Base-by-base conservation (phyloP, 1,140 invertebrate genomes). In the Anthonomus grandis region DNA sequence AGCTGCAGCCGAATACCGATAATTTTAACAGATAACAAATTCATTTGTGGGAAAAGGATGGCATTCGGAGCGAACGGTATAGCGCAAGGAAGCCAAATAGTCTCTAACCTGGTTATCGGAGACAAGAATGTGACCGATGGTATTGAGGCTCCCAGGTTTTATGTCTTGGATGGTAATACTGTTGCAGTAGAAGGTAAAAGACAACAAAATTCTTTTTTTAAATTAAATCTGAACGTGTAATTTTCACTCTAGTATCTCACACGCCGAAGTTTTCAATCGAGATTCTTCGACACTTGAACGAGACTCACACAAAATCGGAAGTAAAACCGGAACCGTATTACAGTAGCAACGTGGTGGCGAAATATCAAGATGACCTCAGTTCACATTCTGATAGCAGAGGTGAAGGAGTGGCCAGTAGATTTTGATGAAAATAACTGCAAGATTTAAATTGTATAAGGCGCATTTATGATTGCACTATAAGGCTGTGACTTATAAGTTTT, bases 341-440 rank as follows among this genome's bases (percentile, higher is more conserved):
- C 13, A 80, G 79, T 24, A 74, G 79, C 48, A 85, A 85, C 71
- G 70, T 81, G 31, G 76, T 85, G 31, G 77, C 78, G 64, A 82
- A 84, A 71, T 59, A 71, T 17, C 77, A 70, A 36, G 83, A 85
- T 66, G 70, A 69, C 45, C 70, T 83, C 2, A 68, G 74, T 44
- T 82, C 81, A 12, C 82, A 85, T 69, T 81, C 83, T 0, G 83
- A 85, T 65, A 84, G 81, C 64, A 73, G 83, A 67, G 82, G 81
- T 37, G 82, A 80, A 22, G 83, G 83, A 17, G 74, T 83, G 55
- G 78, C 82, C 22, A 83, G 79, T 41, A 76, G 83, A 62, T 85
- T 83, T 73, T 81, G n/a, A n/a, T n/a, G n/a, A n/a, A n/a, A n/a
- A n/a, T n/a, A 72, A 19, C 9, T n/a, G n/a, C n/a, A n/a, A n/a